These are phyloP conservation scores for Lophius piscatorius DNA, from an alignment of 2,113 vertebrate genomes.

Conservation along the genomic window DNA sequence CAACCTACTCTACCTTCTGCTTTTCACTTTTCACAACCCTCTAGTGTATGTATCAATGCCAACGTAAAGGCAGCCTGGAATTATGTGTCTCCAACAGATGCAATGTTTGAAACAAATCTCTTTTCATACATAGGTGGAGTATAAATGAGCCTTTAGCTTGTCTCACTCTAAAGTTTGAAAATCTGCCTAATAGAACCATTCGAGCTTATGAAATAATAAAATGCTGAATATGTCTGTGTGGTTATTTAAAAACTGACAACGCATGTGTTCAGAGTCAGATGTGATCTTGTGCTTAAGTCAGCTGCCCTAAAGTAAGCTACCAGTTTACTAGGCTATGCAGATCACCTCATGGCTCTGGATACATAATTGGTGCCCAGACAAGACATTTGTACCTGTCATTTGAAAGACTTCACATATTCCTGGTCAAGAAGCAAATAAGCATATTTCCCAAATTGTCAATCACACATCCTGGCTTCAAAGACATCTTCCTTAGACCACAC, in stretches of 20 bases:
- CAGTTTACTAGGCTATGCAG: neutral
- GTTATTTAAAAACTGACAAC: too few relatives aligned
- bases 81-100: too few relatives aligned
- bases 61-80: neutral
- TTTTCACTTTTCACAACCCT: too few relatives aligned
- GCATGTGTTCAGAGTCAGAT: too few relatives aligned
- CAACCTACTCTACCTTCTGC: too few relatives aligned
- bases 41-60: too few relatives aligned
- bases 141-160: neutral
- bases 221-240: too few relatives aligned
- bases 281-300: neutral
- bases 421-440: neutral
- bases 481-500: conserved; percentile 11
- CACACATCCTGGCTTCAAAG: neutral
- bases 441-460: conserved; percentile 13
- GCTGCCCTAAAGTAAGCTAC: neutral
- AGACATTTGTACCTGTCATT: neutral
- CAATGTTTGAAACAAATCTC: too few relatives aligned
- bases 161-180: neutral
- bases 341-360: neutral
- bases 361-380: neutral
- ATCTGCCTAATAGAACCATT: neutral
- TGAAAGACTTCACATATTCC: neutral
- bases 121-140: too few relatives aligned
- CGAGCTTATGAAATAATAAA: neutral